phyloP scores from a whole-genome alignment of 2,797 vertebrate species.

The Lagorchestes hirsutus region DNA sequence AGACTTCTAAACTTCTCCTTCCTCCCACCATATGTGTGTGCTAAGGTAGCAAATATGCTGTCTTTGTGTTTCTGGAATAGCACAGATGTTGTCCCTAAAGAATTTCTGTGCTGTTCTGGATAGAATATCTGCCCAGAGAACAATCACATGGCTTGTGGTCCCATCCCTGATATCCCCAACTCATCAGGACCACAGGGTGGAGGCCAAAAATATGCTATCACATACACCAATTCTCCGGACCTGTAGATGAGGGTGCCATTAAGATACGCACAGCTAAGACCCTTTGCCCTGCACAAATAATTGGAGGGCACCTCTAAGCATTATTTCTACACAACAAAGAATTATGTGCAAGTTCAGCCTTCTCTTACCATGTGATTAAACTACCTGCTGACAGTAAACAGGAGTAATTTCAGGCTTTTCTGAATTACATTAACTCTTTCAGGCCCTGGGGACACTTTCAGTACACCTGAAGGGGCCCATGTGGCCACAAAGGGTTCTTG shows the following conservation, averaged over 20 bases:
- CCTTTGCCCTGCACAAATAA: constrained; percentile 53
- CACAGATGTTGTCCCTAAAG: not conserved
- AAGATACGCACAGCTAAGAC: not conserved
- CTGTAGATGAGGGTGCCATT: not conserved
- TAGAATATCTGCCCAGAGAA: not conserved
- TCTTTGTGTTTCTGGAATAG: not conserved
- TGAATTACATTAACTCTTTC: constrained; percentile 11
- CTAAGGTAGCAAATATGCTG: constrained; percentile 1
- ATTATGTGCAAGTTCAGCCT: constrained; percentile 61
- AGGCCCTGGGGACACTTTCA: not conserved
- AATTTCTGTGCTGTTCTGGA: not conserved
- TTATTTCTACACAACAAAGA: constrained; percentile 64
- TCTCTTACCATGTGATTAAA: constrained; percentile 57
- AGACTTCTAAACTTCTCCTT: not conserved
- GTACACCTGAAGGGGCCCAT: constrained; percentile 1
- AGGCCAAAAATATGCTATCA: constrained; percentile 27
- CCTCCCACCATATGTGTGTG: not conserved
- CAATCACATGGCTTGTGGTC: constrained; percentile 20
- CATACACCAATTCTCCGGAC: not conserved
- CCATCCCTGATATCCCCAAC: not conserved
- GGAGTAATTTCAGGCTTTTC: not conserved
- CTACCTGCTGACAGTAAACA: constrained; percentile 30
- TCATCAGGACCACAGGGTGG: constrained; percentile 20
- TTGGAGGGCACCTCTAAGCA: constrained; percentile 52
- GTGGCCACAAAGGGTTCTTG: not conserved